Base-by-base conservation (phyloP, 2,888 invertebrate genomes). In the Leptinotarsa tumamoca region DNA sequence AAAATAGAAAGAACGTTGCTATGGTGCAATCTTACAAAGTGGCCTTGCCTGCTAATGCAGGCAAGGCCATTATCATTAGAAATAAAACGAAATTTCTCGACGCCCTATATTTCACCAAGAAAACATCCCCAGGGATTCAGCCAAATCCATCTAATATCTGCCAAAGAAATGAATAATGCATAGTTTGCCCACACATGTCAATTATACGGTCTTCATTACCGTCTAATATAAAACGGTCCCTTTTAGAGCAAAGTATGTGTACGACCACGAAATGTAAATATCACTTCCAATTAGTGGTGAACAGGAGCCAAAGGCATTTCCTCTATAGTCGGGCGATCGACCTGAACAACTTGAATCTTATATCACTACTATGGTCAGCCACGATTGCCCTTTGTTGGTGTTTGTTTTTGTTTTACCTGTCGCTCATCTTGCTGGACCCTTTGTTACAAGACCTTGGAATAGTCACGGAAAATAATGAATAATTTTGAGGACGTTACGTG, bases 201-300 rank as follows among this genome's bases (percentile, higher is more conserved):
- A 76, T 72, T 75, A 75, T 72, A 67, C 69, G 56, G 72, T 75
- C 75, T 75, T 72, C 69, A 70, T 74, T 74, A 74, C 67, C 66
- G 51, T 17, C 49, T 27, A 21, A 23, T 69, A 56, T 54, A 69
- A 27, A 69, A 63, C 51, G 43, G 33, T 66, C 27, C 68, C 33
- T 74, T 71, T 58, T 51, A 56, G n/a, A 74, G 67, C 56, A 71
- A 67, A 69, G 66, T 71, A 71, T 71, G 68, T 71, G 67, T 71
- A 74, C 74, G 68, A n/a, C 56, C 68, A 54, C 52, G 27, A 63
- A 63, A 63, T 63, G 63, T 63, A 63, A 63, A 63, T 63, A 43
- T 27, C 33, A 63, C 33, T 58, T 61, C 63, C 63, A 63, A 63
- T 63, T 63, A 63, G 63, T 63, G 63, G 63, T 13, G 33, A 63